These are phyloP conservation scores for Balaeniceps rex DNA, from an alignment of 2,113 vertebrate genomes.

Conservation along the genomic window DNA sequence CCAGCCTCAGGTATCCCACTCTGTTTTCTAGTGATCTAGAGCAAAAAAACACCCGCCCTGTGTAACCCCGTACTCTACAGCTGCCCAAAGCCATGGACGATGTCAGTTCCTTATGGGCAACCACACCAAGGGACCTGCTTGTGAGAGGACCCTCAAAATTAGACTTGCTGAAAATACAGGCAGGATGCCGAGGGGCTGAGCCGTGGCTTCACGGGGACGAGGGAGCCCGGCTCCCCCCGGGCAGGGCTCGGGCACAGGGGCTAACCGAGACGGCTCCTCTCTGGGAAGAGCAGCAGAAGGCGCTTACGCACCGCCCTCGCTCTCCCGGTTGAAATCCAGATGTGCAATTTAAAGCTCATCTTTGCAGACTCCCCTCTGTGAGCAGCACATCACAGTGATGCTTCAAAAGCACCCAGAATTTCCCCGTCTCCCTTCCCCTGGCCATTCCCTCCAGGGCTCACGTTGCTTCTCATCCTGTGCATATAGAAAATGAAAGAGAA, in stretches of 20 bases:
- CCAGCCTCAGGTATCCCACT: neutral
- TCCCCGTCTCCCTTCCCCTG: neutral
- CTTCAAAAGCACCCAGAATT: neutral
- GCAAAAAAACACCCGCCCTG: accelerated
- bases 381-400: neutral
- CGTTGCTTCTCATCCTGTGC: neutral
- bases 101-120: accelerated
- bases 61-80: accelerated
- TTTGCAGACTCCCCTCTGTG: neutral
- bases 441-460: neutral
- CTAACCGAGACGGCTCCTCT: accelerated
- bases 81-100: neutral
- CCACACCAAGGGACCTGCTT: neutral
- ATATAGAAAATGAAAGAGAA: neutral
- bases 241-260: neutral
- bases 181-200: neutral
- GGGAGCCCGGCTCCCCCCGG: neutral
- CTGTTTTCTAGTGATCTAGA: neutral
- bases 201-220: accelerated
- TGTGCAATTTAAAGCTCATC: neutral
- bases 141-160: neutral
- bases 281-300: neutral
- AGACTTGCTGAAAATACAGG: neutral
- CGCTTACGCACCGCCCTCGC: accelerated
- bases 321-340: neutral